phyloP scores from a whole-genome alignment of 2,113 vertebrate genomes.

The Perca schrenkii region DNA sequence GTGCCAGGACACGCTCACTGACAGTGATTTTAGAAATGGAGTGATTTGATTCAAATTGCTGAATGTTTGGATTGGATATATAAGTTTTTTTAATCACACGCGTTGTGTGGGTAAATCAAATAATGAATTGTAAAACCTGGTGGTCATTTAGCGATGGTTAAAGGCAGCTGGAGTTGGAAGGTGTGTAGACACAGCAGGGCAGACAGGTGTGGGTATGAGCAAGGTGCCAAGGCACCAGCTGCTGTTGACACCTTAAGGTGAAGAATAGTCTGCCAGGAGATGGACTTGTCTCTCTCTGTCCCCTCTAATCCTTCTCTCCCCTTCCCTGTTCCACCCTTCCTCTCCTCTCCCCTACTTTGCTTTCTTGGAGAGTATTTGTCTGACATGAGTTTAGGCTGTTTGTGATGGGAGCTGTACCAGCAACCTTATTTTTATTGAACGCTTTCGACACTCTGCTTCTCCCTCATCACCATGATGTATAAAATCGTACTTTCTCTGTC shows the following conservation, averaged over 20 bases:
- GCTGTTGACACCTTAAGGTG: slow-evolving; percentile 73
- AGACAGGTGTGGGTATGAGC: slow-evolving; percentile 61
- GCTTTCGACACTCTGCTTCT: slow-evolving; percentile 49
- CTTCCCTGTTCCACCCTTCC: neutral
- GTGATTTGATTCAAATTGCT: slow-evolving; percentile 2
- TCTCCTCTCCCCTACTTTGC: slow-evolving; percentile 12
- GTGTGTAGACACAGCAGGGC: slow-evolving; percentile 23
- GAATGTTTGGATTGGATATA: neutral
- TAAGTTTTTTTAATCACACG: neutral
- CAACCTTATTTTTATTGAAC: slow-evolving; percentile 72
- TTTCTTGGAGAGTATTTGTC: slow-evolving; percentile 50
- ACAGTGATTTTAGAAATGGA: neutral
- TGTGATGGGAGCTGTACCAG: slow-evolving; percentile 52
- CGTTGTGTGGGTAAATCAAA: neutral
- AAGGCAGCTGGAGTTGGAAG: slow-evolving; percentile 29
- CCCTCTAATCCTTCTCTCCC: slow-evolving; percentile 50
- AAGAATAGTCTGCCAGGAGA: slow-evolving; percentile 60
- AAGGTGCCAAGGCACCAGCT: slow-evolving; percentile 64
- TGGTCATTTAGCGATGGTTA: slow-evolving; percentile 7
- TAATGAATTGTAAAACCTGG: neutral
- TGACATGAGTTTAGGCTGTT: slow-evolving; percentile 57
- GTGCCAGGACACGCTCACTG: slow-evolving; percentile 2
- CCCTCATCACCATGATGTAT: slow-evolving; percentile 41
- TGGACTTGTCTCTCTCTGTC: slow-evolving; percentile 66
- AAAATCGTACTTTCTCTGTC: slow-evolving; percentile 2